A percentile compares a stretch with the other conserved stretches of the same genome.
Evolutionary conservation across 2,113 vertebrate species (phyloP).

Genomic region (Telmatochromis sp.): DNA sequence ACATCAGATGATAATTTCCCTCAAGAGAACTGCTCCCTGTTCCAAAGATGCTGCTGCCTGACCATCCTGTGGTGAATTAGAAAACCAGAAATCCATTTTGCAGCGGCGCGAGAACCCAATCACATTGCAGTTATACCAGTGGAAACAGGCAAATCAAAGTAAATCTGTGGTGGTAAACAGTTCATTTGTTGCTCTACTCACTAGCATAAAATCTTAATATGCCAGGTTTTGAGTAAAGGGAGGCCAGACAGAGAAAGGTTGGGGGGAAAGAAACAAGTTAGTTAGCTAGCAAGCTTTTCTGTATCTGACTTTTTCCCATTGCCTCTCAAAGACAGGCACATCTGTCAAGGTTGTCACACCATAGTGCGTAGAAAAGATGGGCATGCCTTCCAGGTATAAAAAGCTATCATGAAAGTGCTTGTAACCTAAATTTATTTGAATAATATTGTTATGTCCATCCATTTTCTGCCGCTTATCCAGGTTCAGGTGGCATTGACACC

Average conservation of each 20-base stretch:
- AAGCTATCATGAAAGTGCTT: neutral
- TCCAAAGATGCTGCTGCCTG: neutral
- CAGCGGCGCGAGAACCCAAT: neutral
- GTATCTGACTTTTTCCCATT: neutral
- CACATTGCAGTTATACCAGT: neutral
- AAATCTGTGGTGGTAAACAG: neutral
- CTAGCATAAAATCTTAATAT: neutral
- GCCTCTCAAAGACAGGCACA: neutral
- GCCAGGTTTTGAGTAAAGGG: neutral
- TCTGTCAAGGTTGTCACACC: neutral
- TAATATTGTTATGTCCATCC: neutral
- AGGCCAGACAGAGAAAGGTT: neutral
- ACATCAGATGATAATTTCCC: neutral
- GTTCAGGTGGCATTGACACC: neutral
- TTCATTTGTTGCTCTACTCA: neutral
- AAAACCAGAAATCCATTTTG: neutral
- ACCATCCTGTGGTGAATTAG: neutral
- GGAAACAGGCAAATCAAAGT: neutral
- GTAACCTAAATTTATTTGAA: neutral
- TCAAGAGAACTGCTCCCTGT: neutral
- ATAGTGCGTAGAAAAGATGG: neutral
- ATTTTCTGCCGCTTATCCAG: neutral
- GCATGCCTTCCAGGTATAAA: neutral
- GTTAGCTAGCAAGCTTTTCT: neutral
- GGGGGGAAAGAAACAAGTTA: neutral